phyloP scores from a whole-genome alignment of 2,797 vertebrate genomes.

The Eutrigla gurnardus region DNA sequence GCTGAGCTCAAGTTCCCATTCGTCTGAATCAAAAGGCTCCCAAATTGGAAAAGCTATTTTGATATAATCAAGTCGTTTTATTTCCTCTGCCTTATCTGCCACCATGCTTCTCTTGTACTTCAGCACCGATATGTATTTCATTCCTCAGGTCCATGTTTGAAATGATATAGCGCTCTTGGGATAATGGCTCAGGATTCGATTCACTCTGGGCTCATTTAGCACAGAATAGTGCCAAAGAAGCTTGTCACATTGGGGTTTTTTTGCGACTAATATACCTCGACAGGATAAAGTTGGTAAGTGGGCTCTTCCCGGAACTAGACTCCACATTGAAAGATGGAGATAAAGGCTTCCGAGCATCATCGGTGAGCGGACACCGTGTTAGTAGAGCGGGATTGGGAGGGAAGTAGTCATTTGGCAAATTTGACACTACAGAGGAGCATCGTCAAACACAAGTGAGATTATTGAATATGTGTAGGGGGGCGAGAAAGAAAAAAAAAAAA shows the following conservation, averaged over 20 bases:
- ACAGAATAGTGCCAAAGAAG: slow-evolving; percentile 27
- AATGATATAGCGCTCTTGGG: slow-evolving; percentile 54
- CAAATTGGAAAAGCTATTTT: slow-evolving; percentile 48
- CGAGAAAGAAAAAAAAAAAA: slow-evolving; percentile 41
- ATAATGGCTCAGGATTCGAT: slow-evolving; percentile 40
- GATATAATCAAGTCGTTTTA: slow-evolving; percentile 30
- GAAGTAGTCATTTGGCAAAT: slow-evolving; percentile 77
- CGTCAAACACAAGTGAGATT: slow-evolving; percentile 70
- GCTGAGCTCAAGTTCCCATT: slow-evolving; percentile 31
- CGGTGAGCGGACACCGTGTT: slow-evolving; percentile 63
- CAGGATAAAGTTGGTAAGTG: slow-evolving; percentile 29
- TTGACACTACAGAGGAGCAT: slow-evolving; percentile 71
- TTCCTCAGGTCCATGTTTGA: slow-evolving; percentile 44
- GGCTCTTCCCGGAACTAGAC: slow-evolving; percentile 38
- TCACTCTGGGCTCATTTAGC: slow-evolving; percentile 46
- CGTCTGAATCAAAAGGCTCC: slow-evolving; percentile 12
- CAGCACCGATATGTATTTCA: slow-evolving; percentile 46
- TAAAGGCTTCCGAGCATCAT: slow-evolving; percentile 63
- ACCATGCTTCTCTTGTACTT: slow-evolving; percentile 34
- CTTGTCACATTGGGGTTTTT: slow-evolving; percentile 17
- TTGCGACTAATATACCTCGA: slow-evolving; percentile 17
- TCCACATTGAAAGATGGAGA: slow-evolving; percentile 63
- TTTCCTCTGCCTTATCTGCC: slow-evolving; percentile 8
- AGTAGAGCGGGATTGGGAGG: slow-evolving; percentile 67
- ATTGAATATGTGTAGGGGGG: slow-evolving; percentile 58